Base-by-base conservation (phyloP, 2,113 vertebrate genomes). In the Condylura cristata region DNA sequence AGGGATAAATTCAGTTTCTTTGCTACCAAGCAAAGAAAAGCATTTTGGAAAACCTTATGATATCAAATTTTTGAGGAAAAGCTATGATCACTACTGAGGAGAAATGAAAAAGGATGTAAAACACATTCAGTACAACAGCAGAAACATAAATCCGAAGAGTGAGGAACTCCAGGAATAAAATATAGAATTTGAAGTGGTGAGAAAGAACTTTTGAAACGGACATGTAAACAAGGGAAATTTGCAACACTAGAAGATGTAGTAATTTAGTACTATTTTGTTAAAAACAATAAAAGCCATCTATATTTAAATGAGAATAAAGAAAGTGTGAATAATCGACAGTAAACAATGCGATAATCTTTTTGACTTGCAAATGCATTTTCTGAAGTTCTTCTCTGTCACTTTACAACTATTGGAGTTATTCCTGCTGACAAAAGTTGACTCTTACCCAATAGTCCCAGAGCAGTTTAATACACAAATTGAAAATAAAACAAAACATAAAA, bases 281-380 rank as follows among this genome's bases (percentile, higher is more conserved):
- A 71, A 95, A 13, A 95, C 93, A 96, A 90, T 70, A 83, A 68
- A 96, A 87, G 22, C 14, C 95, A 16, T 75, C 68, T 94, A 94
- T 95, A 96, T 96, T 97, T 96, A 97, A 95, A 94, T 92, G 1
- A 74, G 22, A 91, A 93, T 9, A 41, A 44, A 95, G 22, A 86
- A 58, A 93, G 61, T 51, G 0, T 88, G 79, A 11, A 88, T 85
- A 96, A 87, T 41, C 30, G 91, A 44, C 30, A 96, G 89, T 32
- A 46, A 48, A 53, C 20, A 78, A 82, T 17, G 68, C 86, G 13
- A 30, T 85, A 92, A 60, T 71, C 26, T 60, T 97, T 95, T 92
- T 65, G 87, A 95, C 44, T 95, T 48, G 82, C 65, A 94, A 96
- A 95, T 93, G 9, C 30, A 87, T 80, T 76, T 92, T 96, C 26